Base-by-base conservation (phyloP, 2,888 invertebrate species). In the Andrena dorsata region DNA sequence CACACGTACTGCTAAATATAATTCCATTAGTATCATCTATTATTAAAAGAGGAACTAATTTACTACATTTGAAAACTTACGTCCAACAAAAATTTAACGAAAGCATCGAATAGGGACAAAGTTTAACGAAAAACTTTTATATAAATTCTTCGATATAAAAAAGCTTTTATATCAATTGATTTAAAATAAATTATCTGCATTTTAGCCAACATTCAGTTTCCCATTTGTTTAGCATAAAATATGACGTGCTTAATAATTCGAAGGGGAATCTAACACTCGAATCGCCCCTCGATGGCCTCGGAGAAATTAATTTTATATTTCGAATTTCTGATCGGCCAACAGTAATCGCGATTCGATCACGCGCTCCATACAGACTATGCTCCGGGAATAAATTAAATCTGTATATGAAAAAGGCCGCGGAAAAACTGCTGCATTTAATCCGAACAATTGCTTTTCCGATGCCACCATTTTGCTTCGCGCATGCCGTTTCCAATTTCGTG, bases 391-490 rank as follows among this genome's bases (percentile, higher is more conserved):
- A 88, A 88, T 88, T 86, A 88, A 87, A 88, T 82, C 83, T n/a
- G 73, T 71, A 79, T 86, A 89, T 86, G 88, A 87, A 87, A 90
- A 89, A 90, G 85, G 72, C 72, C 76, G 66, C 61, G 82, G 81
- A 78, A 85, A 87, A 84, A 78, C 80, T 70, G 87, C 35, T 76
- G 86, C 85, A 83, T 89, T 90, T 89, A 90, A 90, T 90, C 86
- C 89, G 86, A 87, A 87, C 90, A 91, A 91, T 91, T 86, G 90
- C 90, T 89, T 91, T 88, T 88, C 89, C 90, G 83, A 88, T 90
- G 87, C 79, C 76, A 84, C 83, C 86, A 84, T 91, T 89, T 89
- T 87, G 79, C 76, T 74, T 49, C 66, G 63, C 73, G 78, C 51
- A 76, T 49, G 73, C 41, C 76, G 58, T 82, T 80, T 74, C 80